These are phyloP conservation scores for Acleris sparsana DNA, from an alignment of 2,888 invertebrate genomes.

Conservation along the genomic window DNA sequence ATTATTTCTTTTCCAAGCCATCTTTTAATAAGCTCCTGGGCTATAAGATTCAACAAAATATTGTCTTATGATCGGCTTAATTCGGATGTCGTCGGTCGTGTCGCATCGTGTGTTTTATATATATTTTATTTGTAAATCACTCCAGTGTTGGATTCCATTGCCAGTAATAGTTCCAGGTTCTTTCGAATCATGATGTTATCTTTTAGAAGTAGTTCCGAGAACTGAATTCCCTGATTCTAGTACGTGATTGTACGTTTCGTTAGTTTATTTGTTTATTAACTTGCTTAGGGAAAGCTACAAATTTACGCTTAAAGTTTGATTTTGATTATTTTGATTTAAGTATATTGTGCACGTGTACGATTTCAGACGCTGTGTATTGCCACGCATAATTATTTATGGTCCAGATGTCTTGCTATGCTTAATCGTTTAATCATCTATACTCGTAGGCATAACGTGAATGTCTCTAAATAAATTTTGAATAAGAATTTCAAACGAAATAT, in stretches of 20 bases:
- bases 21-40: too few relatives aligned
- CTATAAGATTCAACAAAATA: too few relatives aligned
- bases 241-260: constrained; percentile 57
- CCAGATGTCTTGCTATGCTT: too few relatives aligned
- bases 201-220: constrained; percentile 72
- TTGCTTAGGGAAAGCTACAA: constrained; percentile 54
- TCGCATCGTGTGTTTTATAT: constrained; percentile 15
- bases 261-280: constrained; percentile 56
- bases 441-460: too few relatives aligned
- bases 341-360: too few relatives aligned
- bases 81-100: constrained; percentile 39
- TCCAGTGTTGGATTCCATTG: constrained; percentile 47
- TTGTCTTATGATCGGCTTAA: constrained; percentile 34
- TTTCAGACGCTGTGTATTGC: too few relatives aligned
- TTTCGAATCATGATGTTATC: constrained; percentile 75
- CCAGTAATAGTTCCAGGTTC: constrained; percentile 62
- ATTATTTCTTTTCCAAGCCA: too few relatives aligned
- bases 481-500: too few relatives aligned
- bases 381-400: too few relatives aligned
- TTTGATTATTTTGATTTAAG: neutral
- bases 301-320: constrained; percentile 3
- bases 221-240: constrained; percentile 63
- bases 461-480: too few relatives aligned
- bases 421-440: too few relatives aligned
- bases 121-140: constrained; percentile 44